Evolutionary conservation across 2,888 invertebrate genomes (phyloP), one percentile per base, ranked within the genome.

Genomic region (Corbicula japonica): DNA sequence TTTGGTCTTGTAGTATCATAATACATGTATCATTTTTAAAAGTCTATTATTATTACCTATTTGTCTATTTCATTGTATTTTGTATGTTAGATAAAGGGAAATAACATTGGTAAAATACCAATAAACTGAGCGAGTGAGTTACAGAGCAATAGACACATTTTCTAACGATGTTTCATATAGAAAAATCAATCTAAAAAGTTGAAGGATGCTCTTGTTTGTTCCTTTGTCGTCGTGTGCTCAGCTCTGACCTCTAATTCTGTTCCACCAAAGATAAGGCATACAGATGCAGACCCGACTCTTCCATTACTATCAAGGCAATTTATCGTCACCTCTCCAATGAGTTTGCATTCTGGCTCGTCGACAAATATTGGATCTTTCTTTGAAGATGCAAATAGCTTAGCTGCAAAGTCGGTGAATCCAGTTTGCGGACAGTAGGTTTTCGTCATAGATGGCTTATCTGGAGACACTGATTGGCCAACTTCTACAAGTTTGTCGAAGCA

Each of bases 191-290:
- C 62, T 8, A 79, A 58, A 46, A 73, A 79, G 34, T 79, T 52
- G 41, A 83, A 79, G 3, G 23, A 35, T 0, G 71, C 79, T 30
- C 30, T 56, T 30, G 79, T 76, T 6, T 58, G 12, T 12, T 60
- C 56, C 3, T 73, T 68, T 0, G 76, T 71, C 26, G 28, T 12
- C 44, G 58, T 41, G 46, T 70, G 54, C 3, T 68, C 58, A 6
- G 76, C 83, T 18, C 44, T 28, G 1, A 83, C 75, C 28, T 71
- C 60, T 0, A 83, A 21, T 26, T 83, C 79, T 1, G 83, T 83
- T 3, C 66, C 63, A 12, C 82, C 79, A 48, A 79, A 83, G 6
- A 69, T 60, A 35, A 82, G 35, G 18, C 48, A 34, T 18, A 82
- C 78, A 1, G 12, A 15, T 0, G 77, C 76, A 8, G 52, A 12